A percentile compares a stretch with the other conserved stretches of the same genome.
Evolutionary conservation across 2,113 vertebrate genomes (phyloP).

Genomic region (Trematomus loennbergii): DNA sequence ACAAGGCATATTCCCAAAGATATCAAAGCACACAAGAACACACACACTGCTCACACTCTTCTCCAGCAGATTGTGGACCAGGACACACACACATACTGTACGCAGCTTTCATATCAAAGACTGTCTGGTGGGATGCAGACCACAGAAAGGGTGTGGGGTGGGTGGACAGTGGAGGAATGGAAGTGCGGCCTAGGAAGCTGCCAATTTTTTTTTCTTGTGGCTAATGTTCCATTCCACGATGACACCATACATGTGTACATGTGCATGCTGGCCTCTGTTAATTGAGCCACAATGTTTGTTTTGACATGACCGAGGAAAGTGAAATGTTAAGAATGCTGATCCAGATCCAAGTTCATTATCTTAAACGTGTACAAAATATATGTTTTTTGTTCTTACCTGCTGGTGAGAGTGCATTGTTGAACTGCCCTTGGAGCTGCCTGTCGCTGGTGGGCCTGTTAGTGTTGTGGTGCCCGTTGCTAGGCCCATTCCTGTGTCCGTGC

Average conservation of each 20-base stretch:
- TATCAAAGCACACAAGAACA: slow-evolving; percentile 38
- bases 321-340: slow-evolving; percentile 43
- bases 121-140: slow-evolving; percentile 39
- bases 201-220: slow-evolving; percentile 47
- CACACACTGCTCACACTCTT: slow-evolving; percentile 10
- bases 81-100: slow-evolving; percentile 13
- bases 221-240: slow-evolving; percentile 52
- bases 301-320: slow-evolving; percentile 28
- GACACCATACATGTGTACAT: slow-evolving; percentile 61
- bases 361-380: not conserved
- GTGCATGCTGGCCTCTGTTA: slow-evolving; percentile 19
- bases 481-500: slow-evolving; percentile 62
- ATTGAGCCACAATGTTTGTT: slow-evolving; percentile 51
- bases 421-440: slow-evolving; percentile 63
- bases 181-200: slow-evolving; percentile 41
- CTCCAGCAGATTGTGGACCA: not conserved
- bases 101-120: slow-evolving; percentile 43
- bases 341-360: not conserved
- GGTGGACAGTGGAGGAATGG: slow-evolving; percentile 35
- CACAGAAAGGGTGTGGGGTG: slow-evolving; percentile 5
- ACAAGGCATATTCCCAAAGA: slow-evolving; percentile 29
- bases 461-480: slow-evolving; percentile 32
- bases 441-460: slow-evolving; percentile 74
- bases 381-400: slow-evolving; percentile 83
- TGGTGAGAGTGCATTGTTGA: slow-evolving; percentile 77